Percentiles rank a stretch among this genome's conserved stretches.
These are phyloP conservation scores for Rallus crepitans DNA, from an alignment of 2,797 vertebrate genomes.

Conservation along the genomic window DNA sequence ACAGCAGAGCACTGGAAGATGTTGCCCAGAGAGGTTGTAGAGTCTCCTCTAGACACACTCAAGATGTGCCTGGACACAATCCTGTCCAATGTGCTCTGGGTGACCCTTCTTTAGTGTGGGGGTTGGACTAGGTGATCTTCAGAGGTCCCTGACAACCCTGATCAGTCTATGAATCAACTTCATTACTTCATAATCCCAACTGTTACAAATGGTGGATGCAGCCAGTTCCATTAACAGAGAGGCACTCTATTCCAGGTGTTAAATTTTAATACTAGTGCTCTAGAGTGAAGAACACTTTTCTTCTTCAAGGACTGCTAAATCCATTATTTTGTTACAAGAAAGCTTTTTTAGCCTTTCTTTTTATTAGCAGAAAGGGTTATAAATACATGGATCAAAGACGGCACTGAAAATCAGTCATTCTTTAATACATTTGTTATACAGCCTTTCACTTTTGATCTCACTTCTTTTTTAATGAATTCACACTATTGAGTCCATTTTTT, in stretches of 20 bases:
- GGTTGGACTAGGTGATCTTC: too few species aligned
- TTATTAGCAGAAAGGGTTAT: not conserved
- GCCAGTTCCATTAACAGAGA: not conserved
- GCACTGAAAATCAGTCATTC: not conserved
- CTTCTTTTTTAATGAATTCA: constrained; percentile 18
- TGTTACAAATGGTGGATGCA: not conserved
- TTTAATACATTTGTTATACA: constrained; percentile 11
- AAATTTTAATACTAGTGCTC: not conserved
- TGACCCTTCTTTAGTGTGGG: too few species aligned
- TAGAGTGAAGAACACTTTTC: not conserved
- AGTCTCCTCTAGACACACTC: too few species aligned
- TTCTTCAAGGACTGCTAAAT: not conserved
- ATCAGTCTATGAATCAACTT: not conserved
- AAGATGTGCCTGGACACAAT: too few species aligned
- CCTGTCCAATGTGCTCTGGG: too few species aligned
- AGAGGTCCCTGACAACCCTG: too few species aligned
- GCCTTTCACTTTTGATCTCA: constrained; percentile 22
- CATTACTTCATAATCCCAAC: not conserved
- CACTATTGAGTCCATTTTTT: not conserved
- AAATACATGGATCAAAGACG: constrained; percentile 3
- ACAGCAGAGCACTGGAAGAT: too few species aligned
- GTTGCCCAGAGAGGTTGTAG: too few species aligned
- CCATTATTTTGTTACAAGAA: not conserved
- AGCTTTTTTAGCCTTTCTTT: not conserved
- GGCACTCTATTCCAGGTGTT: not conserved